Percentiles rank a stretch among this genome's conserved stretches.
phyloP scores from a whole-genome alignment of 2,888 invertebrate species.

The Myathropa florea region DNA sequence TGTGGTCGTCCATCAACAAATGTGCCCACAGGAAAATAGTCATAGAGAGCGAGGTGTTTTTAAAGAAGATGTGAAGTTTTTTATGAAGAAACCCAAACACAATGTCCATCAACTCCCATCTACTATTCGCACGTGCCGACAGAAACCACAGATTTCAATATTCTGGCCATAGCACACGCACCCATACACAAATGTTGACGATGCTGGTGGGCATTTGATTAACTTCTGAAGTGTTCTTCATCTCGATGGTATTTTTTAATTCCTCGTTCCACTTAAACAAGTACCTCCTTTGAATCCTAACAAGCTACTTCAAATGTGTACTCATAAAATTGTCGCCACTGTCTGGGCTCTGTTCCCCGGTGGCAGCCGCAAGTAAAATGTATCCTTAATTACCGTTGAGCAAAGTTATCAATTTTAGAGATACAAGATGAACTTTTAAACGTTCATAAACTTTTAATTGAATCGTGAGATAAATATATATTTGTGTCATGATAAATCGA shows the following conservation, averaged over 20 bases:
- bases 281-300: background rate
- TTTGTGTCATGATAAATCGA: background rate
- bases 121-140: background rate
- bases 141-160: background rate
- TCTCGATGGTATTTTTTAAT: background rate
- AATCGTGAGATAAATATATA: slow-evolving; percentile 21
- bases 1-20: background rate
- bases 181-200: background rate
- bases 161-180: background rate
- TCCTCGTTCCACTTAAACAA: background rate
- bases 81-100: background rate
- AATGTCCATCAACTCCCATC: background rate
- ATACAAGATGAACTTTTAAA: slow-evolving; percentile 13
- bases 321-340: slow-evolving; percentile 1
- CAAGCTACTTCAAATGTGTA: background rate
- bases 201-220: background rate
- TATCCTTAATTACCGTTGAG: background rate
- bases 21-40: too few species aligned
- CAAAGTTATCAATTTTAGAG: slow-evolving; percentile 30
- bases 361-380: background rate
- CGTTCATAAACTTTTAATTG: slow-evolving; percentile 53
- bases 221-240: background rate
- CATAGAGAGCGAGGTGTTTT: background rate
- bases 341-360: background rate
- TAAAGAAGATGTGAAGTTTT: background rate